These are phyloP conservation scores for Spilogale gracilis DNA, from an alignment of 2,113 vertebrate genomes.

Conservation along the genomic window DNA sequence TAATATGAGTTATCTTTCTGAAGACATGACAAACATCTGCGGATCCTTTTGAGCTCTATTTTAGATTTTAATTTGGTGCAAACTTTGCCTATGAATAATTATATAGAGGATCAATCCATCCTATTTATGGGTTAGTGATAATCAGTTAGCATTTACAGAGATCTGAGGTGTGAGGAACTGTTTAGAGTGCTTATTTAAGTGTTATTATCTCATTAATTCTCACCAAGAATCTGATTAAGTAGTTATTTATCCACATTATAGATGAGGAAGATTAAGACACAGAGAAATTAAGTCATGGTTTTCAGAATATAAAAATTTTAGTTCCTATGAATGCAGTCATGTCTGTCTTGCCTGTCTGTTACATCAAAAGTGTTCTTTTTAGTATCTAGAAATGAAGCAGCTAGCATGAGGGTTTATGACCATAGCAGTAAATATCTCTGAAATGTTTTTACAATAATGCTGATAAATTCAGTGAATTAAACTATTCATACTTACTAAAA, in stretches of 20 bases:
- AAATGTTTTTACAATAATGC: background rate
- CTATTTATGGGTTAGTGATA: background rate
- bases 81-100: background rate
- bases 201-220: background rate
- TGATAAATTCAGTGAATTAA: slow-evolving; percentile 4
- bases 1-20: background rate
- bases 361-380: background rate
- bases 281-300: background rate
- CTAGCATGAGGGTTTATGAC: background rate
- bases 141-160: background rate
- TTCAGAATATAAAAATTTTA: background rate
- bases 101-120: background rate
- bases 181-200: background rate
- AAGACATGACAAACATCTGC: background rate
- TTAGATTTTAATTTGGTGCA: background rate
- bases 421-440: background rate
- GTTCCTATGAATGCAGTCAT: background rate
- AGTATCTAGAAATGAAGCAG: background rate
- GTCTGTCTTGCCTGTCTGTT: background rate
- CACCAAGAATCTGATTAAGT: background rate
- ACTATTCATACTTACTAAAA: background rate
- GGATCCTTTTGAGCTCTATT: background rate
- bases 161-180: background rate
- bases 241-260: background rate
- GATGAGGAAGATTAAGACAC: background rate